These are phyloP conservation scores for Equus przewalskii DNA, from an alignment of 2,113 vertebrate genomes.

Conservation along the genomic window DNA sequence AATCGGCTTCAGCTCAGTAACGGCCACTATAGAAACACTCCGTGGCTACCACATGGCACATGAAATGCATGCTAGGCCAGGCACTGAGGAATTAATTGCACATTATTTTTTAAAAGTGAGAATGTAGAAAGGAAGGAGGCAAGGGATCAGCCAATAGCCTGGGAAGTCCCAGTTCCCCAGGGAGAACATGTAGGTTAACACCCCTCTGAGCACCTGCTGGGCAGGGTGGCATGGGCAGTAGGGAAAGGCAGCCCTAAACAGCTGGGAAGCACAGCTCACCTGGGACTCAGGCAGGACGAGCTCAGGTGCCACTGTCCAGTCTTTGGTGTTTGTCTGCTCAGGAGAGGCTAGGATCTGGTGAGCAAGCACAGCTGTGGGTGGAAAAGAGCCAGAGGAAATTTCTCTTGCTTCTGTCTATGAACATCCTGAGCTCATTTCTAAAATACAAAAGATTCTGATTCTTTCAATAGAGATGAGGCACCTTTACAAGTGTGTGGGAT, in stretches of 20 bases:
- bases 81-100: not conserved
- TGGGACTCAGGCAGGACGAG: slow-evolving; percentile 52
- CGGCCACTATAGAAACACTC: not conserved
- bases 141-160: not conserved
- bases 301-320: slow-evolving; percentile 51
- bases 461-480: not conserved
- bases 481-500: not conserved
- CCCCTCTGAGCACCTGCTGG: not conserved
- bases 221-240: not conserved
- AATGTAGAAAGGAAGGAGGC: not conserved
- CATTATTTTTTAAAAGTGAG: not conserved
- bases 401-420: not conserved
- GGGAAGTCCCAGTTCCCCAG: not conserved
- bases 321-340: slow-evolving; percentile 62
- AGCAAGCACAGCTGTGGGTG: slow-evolving; percentile 51
- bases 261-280: slow-evolving; percentile 69
- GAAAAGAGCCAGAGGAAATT: slow-evolving; percentile 54
- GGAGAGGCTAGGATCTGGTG: slow-evolving; percentile 51
- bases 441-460: not conserved
- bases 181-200: not conserved
- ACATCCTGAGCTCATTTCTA: slow-evolving; percentile 2
- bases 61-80: not conserved
- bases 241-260: not conserved
- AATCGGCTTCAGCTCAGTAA: slow-evolving; percentile 57
- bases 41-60: not conserved